A percentile compares a stretch with the other conserved stretches of the same genome.
phyloP scores from a whole-genome alignment of 1,140 invertebrate genomes.

The Drosophila bocqueti region DNA sequence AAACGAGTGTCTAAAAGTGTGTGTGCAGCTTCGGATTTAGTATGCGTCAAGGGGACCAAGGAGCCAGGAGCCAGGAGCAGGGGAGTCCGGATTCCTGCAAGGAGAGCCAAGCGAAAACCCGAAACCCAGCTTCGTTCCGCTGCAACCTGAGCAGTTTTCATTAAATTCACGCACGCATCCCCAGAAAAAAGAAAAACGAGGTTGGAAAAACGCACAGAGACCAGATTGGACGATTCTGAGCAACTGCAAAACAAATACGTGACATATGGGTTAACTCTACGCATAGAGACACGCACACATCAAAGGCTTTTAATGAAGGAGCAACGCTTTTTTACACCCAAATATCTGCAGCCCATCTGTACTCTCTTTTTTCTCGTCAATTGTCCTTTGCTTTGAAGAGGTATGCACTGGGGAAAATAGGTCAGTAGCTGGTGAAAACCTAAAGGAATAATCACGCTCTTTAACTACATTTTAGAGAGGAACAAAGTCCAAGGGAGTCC shows the following conservation, averaged over 20 bases:
- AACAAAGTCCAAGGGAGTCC: too few relatives aligned
- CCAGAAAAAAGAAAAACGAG: background rate
- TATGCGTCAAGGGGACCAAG: conserved; percentile 43
- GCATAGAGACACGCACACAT: conserved; percentile 28
- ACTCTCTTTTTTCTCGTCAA: background rate
- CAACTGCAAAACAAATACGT: conserved; percentile 53
- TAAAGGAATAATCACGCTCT: too few relatives aligned
- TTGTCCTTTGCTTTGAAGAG: conserved; percentile 2
- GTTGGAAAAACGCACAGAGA: background rate
- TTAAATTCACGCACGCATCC: conserved; percentile 17
- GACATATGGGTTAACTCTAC: conserved; percentile 38
- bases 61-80: background rate
- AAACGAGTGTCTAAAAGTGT: conserved; percentile 16
- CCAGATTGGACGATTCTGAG: conserved; percentile 20
- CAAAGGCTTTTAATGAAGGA: conserved; percentile 63
- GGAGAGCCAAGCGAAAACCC: background rate
- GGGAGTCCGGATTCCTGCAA: background rate
- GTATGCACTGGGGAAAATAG: background rate
- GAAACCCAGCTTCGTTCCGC: conserved; percentile 29
- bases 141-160: conserved; percentile 61
- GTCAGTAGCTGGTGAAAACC: rapidly evolving
- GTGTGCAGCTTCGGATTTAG: conserved; percentile 37
- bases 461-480: too few relatives aligned
- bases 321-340: conserved; percentile 32
- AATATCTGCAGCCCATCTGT: conserved; percentile 12